Percentiles rank a stretch among this genome's conserved stretches.
Conservation (phyloP, 2,113 vertebrate species). For the Burhinus bistriatus region DNA sequence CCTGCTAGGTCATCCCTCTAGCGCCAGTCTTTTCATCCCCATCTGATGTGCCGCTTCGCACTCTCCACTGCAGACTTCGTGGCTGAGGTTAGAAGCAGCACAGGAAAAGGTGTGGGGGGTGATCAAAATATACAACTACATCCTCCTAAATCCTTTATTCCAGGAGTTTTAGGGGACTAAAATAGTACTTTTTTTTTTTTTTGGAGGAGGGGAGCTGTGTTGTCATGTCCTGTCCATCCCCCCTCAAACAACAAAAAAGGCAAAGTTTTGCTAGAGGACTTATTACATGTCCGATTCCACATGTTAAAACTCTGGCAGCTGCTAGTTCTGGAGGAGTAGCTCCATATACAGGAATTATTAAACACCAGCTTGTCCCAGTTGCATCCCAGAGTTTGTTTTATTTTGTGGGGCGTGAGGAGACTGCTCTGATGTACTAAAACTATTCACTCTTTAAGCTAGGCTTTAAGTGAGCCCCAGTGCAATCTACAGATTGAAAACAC, state of each 20-base stretch:
- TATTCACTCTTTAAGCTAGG: not conserved
- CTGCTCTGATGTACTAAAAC: not conserved
- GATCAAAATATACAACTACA: not conserved
- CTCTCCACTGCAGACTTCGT: not conserved
- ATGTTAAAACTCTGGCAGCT: not conserved
- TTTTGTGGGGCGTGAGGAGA: not conserved
- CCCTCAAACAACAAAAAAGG: not conserved
- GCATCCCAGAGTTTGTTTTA: not conserved
- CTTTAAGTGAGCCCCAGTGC: not conserved
- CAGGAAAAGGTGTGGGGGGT: not conserved
- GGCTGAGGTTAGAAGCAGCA: not conserved
- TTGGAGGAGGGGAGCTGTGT: not conserved
- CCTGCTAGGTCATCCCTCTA: not conserved
- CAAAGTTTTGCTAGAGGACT: not conserved
- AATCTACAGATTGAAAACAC: not conserved
- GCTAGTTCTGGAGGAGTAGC: not conserved
- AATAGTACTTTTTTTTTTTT: not conserved
- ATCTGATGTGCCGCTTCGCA: not conserved
- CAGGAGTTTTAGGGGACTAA: not conserved
- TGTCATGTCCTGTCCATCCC: not conserved
- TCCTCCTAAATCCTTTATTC: not conserved
- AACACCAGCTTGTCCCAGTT: not conserved
- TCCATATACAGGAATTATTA: not conserved
- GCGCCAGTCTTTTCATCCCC: not conserved
- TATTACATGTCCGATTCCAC: not conserved